Evolutionary conservation across 2,888 invertebrate species (phyloP).

Genomic region (Craniophora ligustri): DNA sequence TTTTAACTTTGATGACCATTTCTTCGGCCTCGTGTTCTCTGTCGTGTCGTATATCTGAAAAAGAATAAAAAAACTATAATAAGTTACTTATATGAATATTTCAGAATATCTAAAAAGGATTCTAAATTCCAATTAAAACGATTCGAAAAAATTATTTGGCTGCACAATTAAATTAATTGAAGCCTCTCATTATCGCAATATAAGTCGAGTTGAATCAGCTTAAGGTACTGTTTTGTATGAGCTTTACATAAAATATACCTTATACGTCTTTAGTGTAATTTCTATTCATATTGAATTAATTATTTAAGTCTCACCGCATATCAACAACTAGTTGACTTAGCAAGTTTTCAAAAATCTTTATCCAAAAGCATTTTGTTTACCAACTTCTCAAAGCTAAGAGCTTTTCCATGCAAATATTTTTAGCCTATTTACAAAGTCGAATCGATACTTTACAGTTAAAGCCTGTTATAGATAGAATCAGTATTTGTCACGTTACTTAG

Average conservation of each 20-base stretch:
- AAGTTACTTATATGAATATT: too few species aligned
- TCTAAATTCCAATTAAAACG: too few species aligned
- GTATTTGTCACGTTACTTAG: constrained; percentile 51
- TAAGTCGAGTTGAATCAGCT: too few species aligned
- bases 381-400: constrained; percentile 61
- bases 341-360: constrained; percentile 50
- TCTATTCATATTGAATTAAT: constrained; percentile 30
- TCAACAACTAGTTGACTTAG: constrained; percentile 27
- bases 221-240: too few species aligned
- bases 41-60: constrained; percentile 86
- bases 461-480: constrained; percentile 52
- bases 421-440: constrained; percentile 63
- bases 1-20: constrained; percentile 92
- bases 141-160: too few species aligned
- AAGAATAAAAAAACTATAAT: constrained; percentile 34
- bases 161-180: too few species aligned
- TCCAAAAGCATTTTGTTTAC: constrained; percentile 61
- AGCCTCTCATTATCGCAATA: too few species aligned
- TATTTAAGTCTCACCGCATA: constrained; percentile 16
- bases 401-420: constrained; percentile 68
- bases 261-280: background rate
- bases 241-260: too few species aligned
- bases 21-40: constrained; percentile 89
- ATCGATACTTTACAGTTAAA: constrained; percentile 62
- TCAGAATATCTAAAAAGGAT: too few species aligned